phyloP scores from a whole-genome alignment of 2,113 vertebrate species.

The Silurus meridionalis region DNA sequence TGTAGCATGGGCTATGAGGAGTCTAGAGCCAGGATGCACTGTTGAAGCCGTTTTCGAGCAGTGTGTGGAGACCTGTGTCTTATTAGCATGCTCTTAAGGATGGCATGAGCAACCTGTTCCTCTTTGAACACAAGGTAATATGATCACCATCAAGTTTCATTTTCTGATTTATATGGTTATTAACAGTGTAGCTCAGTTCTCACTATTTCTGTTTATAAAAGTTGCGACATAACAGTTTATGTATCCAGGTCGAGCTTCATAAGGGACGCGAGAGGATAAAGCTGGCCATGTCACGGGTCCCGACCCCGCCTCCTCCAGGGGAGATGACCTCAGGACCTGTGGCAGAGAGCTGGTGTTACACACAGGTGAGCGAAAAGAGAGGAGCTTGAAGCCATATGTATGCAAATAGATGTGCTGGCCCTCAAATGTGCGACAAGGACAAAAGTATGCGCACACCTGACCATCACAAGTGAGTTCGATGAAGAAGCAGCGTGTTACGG shows the following conservation, averaged over 20 bases:
- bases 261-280: constrained; percentile 45
- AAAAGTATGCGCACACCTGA: neutral
- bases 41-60: constrained; percentile 41
- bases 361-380: constrained; percentile 77
- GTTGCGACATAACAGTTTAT: neutral
- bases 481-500: too few relatives aligned
- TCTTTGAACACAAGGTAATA: constrained; percentile 50
- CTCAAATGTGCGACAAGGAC: too few relatives aligned
- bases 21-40: constrained; percentile 35
- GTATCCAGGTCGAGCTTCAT: constrained; percentile 45
- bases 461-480: neutral
- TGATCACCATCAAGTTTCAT: neutral
- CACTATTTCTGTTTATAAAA: neutral
- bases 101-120: constrained; percentile 45
- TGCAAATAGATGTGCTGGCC: neutral
- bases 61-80: constrained; percentile 33
- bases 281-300: constrained; percentile 99
- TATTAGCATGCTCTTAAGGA: constrained; percentile 34
- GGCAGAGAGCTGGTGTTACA: constrained; percentile 99
- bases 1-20: constrained; percentile 47
- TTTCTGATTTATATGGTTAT: neutral
- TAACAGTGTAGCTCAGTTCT: neutral
- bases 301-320: constrained; percentile 97
- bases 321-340: constrained; percentile 98
- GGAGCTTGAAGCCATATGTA: neutral